Percentiles rank a stretch among this genome's conserved stretches.
Conservation (phyloP, 2,888 invertebrate genomes). For the Lycia hirtaria region DNA sequence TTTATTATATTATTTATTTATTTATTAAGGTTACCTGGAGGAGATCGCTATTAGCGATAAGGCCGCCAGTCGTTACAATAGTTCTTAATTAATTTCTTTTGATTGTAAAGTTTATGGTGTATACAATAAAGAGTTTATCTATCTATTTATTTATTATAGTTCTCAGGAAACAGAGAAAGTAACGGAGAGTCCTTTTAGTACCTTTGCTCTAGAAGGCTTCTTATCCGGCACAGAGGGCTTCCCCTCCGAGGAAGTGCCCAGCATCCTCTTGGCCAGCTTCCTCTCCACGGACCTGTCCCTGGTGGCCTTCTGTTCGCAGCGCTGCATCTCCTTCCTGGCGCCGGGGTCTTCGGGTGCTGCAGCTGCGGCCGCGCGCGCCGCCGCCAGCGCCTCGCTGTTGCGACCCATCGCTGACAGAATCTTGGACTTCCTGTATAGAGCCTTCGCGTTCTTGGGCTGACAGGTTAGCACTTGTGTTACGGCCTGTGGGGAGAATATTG, state of each 20-base stretch:
- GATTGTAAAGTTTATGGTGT: too few relatives aligned
- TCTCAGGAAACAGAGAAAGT: too few relatives aligned
- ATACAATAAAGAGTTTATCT: too few relatives aligned
- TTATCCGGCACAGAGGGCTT: conserved; percentile 59
- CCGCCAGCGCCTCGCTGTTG: conserved; percentile 88
- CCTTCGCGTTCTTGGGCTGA: conserved; percentile 96
- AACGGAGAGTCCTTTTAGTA: too few relatives aligned
- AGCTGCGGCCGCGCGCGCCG: conserved; percentile 73
- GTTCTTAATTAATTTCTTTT: too few relatives aligned
- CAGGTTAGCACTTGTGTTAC: conserved; percentile 93
- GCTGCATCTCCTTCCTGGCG: conserved; percentile 70
- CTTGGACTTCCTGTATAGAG: conserved; percentile 91
- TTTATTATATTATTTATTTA: too few relatives aligned
- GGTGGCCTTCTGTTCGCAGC: conserved; percentile 66
- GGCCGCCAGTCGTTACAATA: too few relatives aligned
- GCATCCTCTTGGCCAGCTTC: conserved; percentile 79
- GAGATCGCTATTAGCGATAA: too few relatives aligned
- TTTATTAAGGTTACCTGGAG: too few relatives aligned
- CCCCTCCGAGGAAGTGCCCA: conserved; percentile 53
- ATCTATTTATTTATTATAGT: too few relatives aligned
- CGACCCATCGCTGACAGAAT: conserved; percentile 84
- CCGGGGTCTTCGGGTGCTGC: conserved; percentile 74
- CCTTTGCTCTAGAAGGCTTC: conserved; percentile 73
- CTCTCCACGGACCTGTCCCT: conserved; percentile 81
- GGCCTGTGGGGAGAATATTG: conserved; percentile 77